phyloP scores from a whole-genome alignment of 2,888 invertebrate species.

The Napeogenes sylphis region DNA sequence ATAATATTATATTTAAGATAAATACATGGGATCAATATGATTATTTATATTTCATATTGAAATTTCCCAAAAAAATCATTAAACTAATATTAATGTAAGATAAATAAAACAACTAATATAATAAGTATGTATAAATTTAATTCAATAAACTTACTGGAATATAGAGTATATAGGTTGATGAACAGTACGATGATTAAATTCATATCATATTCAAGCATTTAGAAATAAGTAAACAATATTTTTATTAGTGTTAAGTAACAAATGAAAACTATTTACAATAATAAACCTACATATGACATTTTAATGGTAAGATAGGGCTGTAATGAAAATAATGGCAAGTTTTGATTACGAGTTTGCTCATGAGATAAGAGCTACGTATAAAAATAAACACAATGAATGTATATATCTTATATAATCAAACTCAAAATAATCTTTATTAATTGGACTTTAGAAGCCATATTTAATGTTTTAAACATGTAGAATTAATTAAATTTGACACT shows the following conservation, averaged over 20 bases:
- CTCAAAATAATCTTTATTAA: too few species aligned
- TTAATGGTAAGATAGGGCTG: conserved; percentile 56
- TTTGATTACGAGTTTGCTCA: conserved; percentile 2
- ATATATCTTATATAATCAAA: too few species aligned
- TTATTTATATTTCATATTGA: too few species aligned
- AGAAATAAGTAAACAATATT: conserved; percentile 8
- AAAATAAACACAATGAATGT: too few species aligned
- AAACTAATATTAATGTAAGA: not conserved
- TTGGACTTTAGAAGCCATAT: too few species aligned
- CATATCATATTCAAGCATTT: conserved; percentile 1
- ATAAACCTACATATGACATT: conserved; percentile 31
- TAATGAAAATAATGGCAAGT: conserved; percentile 40
- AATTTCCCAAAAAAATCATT: too few species aligned
- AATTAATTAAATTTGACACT: too few species aligned
- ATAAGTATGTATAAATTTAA: conserved; percentile 24
- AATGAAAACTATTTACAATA: conserved; percentile 36
- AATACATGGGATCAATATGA: too few species aligned
- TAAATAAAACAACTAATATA: conserved; percentile 1
- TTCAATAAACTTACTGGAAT: conserved; percentile 26
- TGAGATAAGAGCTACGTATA: too few species aligned
- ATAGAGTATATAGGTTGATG: conserved; percentile 20
- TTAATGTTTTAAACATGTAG: too few species aligned
- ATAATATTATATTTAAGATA: too few species aligned
- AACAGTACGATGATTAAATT: conserved; percentile 14
- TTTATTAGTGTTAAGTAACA: conserved; percentile 18